Percentiles rank a stretch among this genome's conserved stretches.
Conservation (phyloP, 2,888 invertebrate species). For the Caenorhabditis sp. region DNA sequence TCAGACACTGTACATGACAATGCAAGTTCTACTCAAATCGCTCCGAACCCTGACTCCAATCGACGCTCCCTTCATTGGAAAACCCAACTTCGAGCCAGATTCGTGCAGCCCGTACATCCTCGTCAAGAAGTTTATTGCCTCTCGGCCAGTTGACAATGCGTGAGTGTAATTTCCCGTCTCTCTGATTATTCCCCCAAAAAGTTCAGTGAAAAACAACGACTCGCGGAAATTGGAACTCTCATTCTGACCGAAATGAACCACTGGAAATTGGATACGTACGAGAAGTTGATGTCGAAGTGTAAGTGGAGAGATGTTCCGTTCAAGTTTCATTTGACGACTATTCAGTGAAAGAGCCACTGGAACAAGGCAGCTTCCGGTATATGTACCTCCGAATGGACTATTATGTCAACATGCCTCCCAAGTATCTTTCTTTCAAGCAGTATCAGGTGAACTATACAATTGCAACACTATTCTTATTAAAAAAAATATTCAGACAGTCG, state of each 20-base stretch:
- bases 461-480: no score
- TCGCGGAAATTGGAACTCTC: slow-evolving; percentile 26
- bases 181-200: neutral
- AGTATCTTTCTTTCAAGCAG: slow-evolving; percentile 36
- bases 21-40: slow-evolving; percentile 52
- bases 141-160: slow-evolving; percentile 31
- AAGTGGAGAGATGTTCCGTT: no score
- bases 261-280: slow-evolving; percentile 32
- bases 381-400: slow-evolving; percentile 35
- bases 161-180: neutral
- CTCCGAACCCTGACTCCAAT: slow-evolving; percentile 28
- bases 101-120: slow-evolving; percentile 21
- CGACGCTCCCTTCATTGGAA: slow-evolving; percentile 43
- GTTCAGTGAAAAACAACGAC: slow-evolving; percentile 38
- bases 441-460: slow-evolving; percentile 30
- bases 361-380: slow-evolving; percentile 25
- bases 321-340: no score
- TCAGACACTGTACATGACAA: slow-evolving; percentile 47
- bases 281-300: slow-evolving; percentile 12
- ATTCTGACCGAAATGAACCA: slow-evolving; percentile 53
- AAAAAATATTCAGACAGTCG: slow-evolving; percentile 44
- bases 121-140: slow-evolving; percentile 25
- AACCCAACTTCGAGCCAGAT: slow-evolving; percentile 46
- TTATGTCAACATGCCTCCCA: slow-evolving; percentile 44
- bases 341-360: slow-evolving; percentile 27